These are phyloP conservation scores for Nomia melanderi DNA, from an alignment of 1,140 invertebrate species.

Conservation along the genomic window DNA sequence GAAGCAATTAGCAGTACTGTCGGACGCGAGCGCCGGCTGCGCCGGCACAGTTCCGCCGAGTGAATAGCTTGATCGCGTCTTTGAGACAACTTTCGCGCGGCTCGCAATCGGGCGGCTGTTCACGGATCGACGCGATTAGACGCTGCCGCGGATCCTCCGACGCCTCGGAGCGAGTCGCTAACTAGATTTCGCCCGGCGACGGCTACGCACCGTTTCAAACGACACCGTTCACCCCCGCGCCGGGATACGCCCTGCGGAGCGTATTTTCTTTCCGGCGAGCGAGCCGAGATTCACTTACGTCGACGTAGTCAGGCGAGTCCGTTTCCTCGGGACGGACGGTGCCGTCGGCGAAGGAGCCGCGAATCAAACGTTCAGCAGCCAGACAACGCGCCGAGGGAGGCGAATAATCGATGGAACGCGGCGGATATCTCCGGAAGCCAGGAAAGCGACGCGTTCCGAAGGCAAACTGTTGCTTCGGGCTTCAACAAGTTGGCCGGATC, in stretches of 20 bases:
- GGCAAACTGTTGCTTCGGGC: constrained; percentile 80
- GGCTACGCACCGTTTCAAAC: background rate
- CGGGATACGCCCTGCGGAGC: no score
- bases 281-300: no score
- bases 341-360: no score
- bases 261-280: no score
- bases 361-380: no score
- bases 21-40: constrained; percentile 38
- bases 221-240: background rate
- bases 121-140: constrained; percentile 11
- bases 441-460: constrained; percentile 57
- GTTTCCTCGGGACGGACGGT: no score
- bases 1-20: constrained; percentile 65
- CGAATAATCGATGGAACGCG: no score
- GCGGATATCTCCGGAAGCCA: background rate
- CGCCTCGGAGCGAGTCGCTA: background rate
- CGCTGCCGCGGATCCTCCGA: background rate
- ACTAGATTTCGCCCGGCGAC: constrained; percentile 5
- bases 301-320: no score
- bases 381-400: no score
- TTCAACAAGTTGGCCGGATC: constrained; percentile 76
- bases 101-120: background rate
- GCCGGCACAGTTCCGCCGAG: constrained; percentile 58
- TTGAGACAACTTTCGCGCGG: constrained; percentile 65
- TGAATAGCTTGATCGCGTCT: constrained; percentile 75